These are phyloP conservation scores for Empidonax alnorum DNA, from an alignment of 2,113 vertebrate genomes.

Conservation along the genomic window DNA sequence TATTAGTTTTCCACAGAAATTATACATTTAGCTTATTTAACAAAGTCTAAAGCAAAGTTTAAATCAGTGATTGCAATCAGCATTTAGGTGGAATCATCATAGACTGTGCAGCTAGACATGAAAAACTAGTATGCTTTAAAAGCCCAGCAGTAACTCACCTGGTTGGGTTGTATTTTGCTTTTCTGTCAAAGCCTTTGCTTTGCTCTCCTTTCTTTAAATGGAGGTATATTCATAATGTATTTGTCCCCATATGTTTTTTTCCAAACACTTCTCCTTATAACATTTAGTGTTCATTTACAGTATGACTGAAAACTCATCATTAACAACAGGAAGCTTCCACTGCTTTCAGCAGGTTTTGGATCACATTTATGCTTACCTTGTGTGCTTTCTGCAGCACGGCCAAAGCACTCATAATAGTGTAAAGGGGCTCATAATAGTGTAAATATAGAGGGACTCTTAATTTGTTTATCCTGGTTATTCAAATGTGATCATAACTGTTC, in stretches of 20 bases:
- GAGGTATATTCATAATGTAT: not conserved
- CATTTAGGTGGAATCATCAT: not conserved
- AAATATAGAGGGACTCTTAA: not conserved
- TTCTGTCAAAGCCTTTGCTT: not conserved
- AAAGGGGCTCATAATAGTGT: not conserved
- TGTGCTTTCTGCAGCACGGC: not conserved
- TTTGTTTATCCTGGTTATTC: not conserved
- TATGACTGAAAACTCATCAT: not conserved
- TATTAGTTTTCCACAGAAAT: not conserved
- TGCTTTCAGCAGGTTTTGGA: constrained; percentile 7
- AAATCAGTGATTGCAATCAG: not conserved
- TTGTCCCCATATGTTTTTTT: not conserved
- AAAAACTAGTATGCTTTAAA: not conserved
- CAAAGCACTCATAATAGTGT: not conserved
- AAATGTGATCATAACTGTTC: not conserved
- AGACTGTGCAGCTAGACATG: not conserved
- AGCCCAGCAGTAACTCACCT: not conserved
- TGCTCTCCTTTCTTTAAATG: not conserved
- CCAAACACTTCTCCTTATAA: not conserved
- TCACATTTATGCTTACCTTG: constrained; percentile 1
- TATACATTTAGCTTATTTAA: not conserved
- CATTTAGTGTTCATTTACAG: not conserved
- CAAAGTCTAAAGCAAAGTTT: not conserved
- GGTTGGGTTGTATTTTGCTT: not conserved
- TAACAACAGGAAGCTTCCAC: not conserved